A percentile compares a stretch with the other conserved stretches of the same genome.
Evolutionary conservation across 1,140 invertebrate species (phyloP).

Genomic region (Cydia splendana): DNA sequence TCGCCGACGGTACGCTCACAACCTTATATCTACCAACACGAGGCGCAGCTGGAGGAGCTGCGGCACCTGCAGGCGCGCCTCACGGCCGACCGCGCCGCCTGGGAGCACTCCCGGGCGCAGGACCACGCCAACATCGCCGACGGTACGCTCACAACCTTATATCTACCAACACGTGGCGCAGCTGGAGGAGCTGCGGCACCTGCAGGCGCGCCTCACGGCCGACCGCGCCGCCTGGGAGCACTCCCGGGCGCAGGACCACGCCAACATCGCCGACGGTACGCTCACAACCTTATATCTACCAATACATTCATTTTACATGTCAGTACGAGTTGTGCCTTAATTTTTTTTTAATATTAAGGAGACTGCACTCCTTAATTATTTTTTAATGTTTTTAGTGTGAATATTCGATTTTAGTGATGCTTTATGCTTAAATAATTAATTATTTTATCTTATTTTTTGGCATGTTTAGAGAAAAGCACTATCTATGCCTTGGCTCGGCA

Average conservation of each 20-base stretch:
- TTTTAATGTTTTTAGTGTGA: too few species aligned
- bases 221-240: constrained; percentile 90
- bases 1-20: not conserved
- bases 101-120: constrained; percentile 82
- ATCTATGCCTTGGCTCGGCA: too few species aligned
- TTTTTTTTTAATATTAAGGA: too few species aligned
- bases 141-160: not conserved
- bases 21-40: constrained; percentile 50
- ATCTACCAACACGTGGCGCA: constrained; percentile 80
- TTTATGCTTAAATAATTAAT: too few species aligned
- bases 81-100: constrained; percentile 89
- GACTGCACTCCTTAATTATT: too few species aligned
- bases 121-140: constrained; percentile 26
- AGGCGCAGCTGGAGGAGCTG: constrained; percentile 85
- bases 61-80: constrained; percentile 88
- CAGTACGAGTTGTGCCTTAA: too few species aligned
- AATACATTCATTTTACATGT: too few species aligned
- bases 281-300: not conserved
- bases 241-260: constrained; percentile 72
- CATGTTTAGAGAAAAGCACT: too few species aligned
- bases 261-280: constrained; percentile 18
- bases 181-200: constrained; percentile 86
- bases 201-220: constrained; percentile 88
- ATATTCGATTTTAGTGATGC: too few species aligned
- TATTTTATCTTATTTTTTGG: too few species aligned